Evolutionary conservation across 2,888 invertebrate genomes (phyloP).

Genomic region (Cephus sareptanus): DNA sequence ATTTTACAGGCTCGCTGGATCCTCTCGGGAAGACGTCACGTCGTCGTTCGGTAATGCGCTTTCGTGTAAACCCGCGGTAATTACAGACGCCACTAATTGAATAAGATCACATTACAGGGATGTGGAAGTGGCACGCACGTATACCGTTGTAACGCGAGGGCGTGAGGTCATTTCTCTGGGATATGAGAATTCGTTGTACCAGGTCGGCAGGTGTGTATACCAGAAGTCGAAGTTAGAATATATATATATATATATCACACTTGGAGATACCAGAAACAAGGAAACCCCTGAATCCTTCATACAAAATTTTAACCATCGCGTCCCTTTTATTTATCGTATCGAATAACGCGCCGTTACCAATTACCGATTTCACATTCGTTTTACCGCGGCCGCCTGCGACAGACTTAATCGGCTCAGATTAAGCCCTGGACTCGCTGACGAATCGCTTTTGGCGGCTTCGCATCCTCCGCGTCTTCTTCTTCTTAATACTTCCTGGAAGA

Average conservation of each 20-base stretch:
- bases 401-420: constrained; percentile 6
- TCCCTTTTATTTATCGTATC: neutral
- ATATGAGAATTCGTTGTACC: neutral
- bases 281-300: neutral
- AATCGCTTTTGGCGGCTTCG: constrained; percentile 3
- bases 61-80: constrained; percentile 7
- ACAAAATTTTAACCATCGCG: no score
- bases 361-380: constrained; percentile 7
- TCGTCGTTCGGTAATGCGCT: neutral
- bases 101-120: constrained; percentile 26
- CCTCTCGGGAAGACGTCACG: neutral
- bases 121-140: constrained; percentile 16
- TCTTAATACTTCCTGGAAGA: neutral
- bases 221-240: neutral
- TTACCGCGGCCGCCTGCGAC: neutral
- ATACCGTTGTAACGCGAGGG: constrained; percentile 16
- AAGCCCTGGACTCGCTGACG: neutral
- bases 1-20: neutral
- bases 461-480: constrained; percentile 2
- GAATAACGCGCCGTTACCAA: constrained; percentile 5
- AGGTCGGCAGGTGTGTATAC: neutral
- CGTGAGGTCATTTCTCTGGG: constrained; percentile 22
- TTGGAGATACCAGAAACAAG: constrained; percentile 5
- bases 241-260: neutral
- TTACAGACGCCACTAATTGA: constrained; percentile 25